Evolutionary conservation across 2,113 vertebrate genomes (phyloP).

Genomic region (Bagarius yarrelli): DNA sequence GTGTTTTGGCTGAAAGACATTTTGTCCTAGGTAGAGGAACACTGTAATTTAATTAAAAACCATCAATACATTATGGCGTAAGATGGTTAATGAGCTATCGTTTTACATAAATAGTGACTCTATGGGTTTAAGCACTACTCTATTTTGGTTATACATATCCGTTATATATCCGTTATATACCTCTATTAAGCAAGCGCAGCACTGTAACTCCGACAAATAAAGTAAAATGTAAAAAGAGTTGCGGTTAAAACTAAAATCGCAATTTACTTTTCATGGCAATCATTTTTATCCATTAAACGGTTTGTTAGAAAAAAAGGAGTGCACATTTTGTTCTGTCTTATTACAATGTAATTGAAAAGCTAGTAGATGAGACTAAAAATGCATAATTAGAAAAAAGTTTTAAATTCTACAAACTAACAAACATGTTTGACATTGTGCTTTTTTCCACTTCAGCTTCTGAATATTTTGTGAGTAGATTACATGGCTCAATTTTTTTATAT

Average conservation of each 20-base stretch:
- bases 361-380: background rate
- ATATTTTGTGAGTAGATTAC: background rate
- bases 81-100: background rate
- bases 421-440: background rate
- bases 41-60: background rate
- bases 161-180: too few species aligned
- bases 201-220: background rate
- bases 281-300: background rate
- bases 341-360: background rate
- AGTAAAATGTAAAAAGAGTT: background rate
- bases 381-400: background rate
- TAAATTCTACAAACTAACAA: background rate
- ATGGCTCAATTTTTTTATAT: too few species aligned
- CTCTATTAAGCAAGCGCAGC: background rate
- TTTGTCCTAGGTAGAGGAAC: background rate
- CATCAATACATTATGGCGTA: background rate
- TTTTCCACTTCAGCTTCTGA: background rate
- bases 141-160: background rate
- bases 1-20: background rate
- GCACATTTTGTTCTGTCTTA: background rate
- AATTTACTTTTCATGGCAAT: background rate
- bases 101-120: too few species aligned
- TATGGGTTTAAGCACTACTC: background rate
- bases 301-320: background rate
- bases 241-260: background rate